These are phyloP conservation scores for Troglohyphantes excavatus DNA, from an alignment of 2,888 invertebrate species.

Conservation along the genomic window DNA sequence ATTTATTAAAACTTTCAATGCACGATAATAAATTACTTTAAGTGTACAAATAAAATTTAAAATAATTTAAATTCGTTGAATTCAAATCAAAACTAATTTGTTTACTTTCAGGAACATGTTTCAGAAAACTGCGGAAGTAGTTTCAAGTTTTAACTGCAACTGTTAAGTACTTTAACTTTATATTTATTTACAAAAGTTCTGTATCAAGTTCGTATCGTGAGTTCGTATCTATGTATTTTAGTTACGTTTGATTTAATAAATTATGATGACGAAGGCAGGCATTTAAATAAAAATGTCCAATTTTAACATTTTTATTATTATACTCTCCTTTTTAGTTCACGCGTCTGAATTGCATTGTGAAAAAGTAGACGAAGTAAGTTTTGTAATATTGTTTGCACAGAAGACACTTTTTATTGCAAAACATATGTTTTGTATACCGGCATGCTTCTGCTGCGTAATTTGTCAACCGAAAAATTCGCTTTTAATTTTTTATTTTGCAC, in stretches of 20 bases:
- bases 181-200: constrained; percentile 32
- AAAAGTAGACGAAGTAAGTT: constrained; percentile 38
- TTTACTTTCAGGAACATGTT: too few species aligned
- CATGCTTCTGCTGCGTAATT: background rate
- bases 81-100: too few species aligned
- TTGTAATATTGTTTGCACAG: background rate
- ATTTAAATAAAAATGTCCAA: constrained; percentile 28
- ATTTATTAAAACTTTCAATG: too few species aligned
- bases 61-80: too few species aligned
- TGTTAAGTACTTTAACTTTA: constrained; percentile 13
- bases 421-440: constrained; percentile 17
- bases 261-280: constrained; percentile 35
- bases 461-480: too few species aligned
- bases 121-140: background rate
- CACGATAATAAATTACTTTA: too few species aligned
- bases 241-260: constrained; percentile 20
- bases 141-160: constrained; percentile 31
- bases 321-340: background rate
- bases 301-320: background rate
- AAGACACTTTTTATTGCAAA: background rate
- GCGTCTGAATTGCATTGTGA: background rate
- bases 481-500: too few species aligned
- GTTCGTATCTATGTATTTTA: constrained; percentile 16
- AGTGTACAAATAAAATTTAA: too few species aligned
- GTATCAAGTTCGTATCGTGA: constrained; percentile 38